Conservation (phyloP, 23 tunicate species). For the Trididemnum clinides region DNA sequence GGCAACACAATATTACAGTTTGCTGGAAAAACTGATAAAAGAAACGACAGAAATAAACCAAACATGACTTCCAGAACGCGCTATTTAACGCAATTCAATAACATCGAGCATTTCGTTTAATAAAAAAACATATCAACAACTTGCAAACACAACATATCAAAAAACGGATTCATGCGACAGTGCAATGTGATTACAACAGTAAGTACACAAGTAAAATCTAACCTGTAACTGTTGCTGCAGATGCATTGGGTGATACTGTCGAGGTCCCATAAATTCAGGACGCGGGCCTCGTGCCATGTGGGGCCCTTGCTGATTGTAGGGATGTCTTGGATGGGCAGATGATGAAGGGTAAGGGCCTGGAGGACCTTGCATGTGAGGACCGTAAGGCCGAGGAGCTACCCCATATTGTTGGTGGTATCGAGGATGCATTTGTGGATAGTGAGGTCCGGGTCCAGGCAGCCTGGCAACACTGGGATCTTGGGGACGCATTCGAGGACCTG, state of each 20-base stretch:
- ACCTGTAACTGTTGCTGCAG: slow-evolving; percentile 69
- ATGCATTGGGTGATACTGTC: slow-evolving; percentile 65
- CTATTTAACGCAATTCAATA: too few relatives aligned
- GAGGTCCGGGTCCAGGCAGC: slow-evolving; percentile 15
- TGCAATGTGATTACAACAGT: too few relatives aligned
- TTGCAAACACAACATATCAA: too few relatives aligned
- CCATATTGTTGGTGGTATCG: slow-evolving; percentile 24
- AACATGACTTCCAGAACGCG: too few relatives aligned
- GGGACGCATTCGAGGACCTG: slow-evolving; percentile 34
- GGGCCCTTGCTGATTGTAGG: slow-evolving; percentile 47
- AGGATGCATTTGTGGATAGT: slow-evolving; percentile 36
- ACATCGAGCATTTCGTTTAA: too few relatives aligned
- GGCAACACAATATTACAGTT: too few relatives aligned
- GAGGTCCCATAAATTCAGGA: slow-evolving; percentile 55
- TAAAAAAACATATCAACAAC: too few relatives aligned
- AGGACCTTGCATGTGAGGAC: slow-evolving; percentile 34
- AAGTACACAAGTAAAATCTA: too few relatives aligned
- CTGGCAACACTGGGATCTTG: slow-evolving; percentile 48
- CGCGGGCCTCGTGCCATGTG: slow-evolving; percentile 40
- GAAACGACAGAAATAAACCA: too few relatives aligned
- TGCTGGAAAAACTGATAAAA: too few relatives aligned
- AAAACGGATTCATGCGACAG: too few relatives aligned
- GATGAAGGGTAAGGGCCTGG: slow-evolving; percentile 52
- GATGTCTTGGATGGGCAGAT: slow-evolving; percentile 51
- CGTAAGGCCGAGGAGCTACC: slow-evolving; percentile 29